Percentiles rank a stretch among this genome's conserved stretches.
These are phyloP conservation scores for Myiotriccus ornatus DNA, from an alignment of 2,797 vertebrate species.

Conservation along the genomic window DNA sequence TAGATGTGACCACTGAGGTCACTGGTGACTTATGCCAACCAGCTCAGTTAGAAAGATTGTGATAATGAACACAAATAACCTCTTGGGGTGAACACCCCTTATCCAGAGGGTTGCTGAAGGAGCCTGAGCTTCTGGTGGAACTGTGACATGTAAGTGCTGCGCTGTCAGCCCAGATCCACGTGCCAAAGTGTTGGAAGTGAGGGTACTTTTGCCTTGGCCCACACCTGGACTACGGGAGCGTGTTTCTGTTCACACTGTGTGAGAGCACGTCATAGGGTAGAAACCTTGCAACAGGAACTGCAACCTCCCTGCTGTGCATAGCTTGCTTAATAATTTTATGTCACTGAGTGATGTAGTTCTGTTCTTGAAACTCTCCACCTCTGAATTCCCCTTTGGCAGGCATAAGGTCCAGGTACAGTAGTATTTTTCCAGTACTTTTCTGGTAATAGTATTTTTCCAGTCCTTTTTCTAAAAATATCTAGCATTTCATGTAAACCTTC, in stretches of 20 bases:
- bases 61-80: neutral
- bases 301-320: neutral
- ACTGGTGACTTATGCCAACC: neutral
- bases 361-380: neutral
- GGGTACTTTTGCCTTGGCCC: neutral
- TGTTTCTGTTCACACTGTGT: accelerated
- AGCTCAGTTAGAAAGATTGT: neutral
- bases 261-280: neutral
- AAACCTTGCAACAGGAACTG: neutral
- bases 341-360: neutral
- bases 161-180: neutral
- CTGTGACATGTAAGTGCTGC: neutral
- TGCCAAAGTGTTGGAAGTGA: accelerated
- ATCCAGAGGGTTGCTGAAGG: neutral
- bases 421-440: neutral
- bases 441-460: neutral
- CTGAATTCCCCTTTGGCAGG: neutral
- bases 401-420: neutral
- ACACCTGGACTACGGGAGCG: no score
- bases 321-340: neutral
- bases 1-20: neutral
- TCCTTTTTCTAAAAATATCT: neutral
- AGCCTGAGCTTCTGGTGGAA: neutral
- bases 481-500: neutral
- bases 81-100: neutral